Evolutionary conservation across 2,797 vertebrate genomes (phyloP), one percentile per base, ranked within the genome.

Genomic region (Pseudopleuronectes americanus): DNA sequence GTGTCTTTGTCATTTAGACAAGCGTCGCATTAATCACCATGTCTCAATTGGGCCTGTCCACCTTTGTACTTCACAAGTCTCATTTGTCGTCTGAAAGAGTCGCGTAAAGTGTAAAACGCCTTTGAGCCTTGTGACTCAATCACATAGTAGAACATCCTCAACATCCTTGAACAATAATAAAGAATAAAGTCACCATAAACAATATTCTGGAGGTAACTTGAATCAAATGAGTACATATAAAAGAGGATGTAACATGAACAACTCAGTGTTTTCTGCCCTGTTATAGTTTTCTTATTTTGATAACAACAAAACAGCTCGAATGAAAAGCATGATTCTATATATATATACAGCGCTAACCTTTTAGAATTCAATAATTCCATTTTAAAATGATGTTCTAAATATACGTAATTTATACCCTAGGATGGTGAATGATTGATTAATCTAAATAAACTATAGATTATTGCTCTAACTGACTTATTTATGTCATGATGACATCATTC

Each of bases 1-100:
- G 56, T 23, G n/a, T 53, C 64, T 22, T 33, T 56, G 71, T 71
- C 60, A 31, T 69, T 71, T 62, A 62, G 38, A 48, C 26, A 36
- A 47, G 57, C 21, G 33, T 41, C 14, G 24, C 12, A 80, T 58
- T 51, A 26, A 26, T 45, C 22, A 49, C 67, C 4, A 55, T 65
- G 65, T 45, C n/a, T 21, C 10, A 58, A 48, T 51, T 23, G 28
- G 61, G 51, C 56, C 10, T 24, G 8, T 13, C 26, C 21, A 43
- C 8, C 19, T 24, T 36, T 49, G 17, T 5, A 10, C 43, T 52
- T 59, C 23, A 17, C 21, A 65, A 8, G 23, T 77, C 13, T 75
- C 17, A 8, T 47, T 49, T 10, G n/a, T 53, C 7, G 36, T 60
- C 45, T 70, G 14, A 64, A 16, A 14, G 13, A 48, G 38, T 58